phyloP scores from a whole-genome alignment of 2,797 vertebrate genomes.

The Epinephelus awoara region DNA sequence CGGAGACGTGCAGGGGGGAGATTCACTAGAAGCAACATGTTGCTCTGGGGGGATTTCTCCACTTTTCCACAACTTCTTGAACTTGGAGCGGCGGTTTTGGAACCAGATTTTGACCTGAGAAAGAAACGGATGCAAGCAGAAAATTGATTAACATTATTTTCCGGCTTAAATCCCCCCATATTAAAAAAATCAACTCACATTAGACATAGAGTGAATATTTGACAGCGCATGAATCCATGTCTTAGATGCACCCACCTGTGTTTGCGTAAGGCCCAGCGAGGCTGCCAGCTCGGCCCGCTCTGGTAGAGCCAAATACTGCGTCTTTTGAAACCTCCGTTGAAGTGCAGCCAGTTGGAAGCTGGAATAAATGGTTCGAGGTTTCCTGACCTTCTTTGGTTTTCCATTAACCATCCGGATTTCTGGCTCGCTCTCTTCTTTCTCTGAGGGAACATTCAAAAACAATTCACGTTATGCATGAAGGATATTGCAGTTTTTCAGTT shows the following conservation, averaged over 20 bases:
- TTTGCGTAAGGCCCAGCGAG: constrained; percentile 96
- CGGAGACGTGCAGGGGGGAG: constrained; percentile 91
- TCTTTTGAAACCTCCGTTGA: constrained; percentile 97
- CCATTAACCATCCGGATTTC: constrained; percentile 98
- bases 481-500: not conserved
- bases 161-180: not conserved
- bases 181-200: not conserved
- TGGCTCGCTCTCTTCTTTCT: constrained; percentile 97
- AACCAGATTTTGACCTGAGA: constrained; percentile 98
- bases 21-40: constrained; percentile 88
- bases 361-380: constrained; percentile 98
- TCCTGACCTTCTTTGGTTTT: constrained; percentile 98
- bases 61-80: constrained; percentile 99
- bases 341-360: constrained; percentile 98
- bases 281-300: constrained; percentile 97
- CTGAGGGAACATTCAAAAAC: constrained; percentile 75
- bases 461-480: constrained; percentile 18
- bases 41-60: constrained; percentile 94
- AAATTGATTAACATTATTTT: constrained; percentile 21
- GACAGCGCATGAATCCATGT: constrained; percentile 1
- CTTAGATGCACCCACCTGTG: constrained; percentile 88
- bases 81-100: constrained; percentile 97
- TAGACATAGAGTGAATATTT: constrained; percentile 17
- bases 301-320: constrained; percentile 96
- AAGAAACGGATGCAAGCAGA: constrained; percentile 32